Evolutionary conservation across 2,888 invertebrate species (phyloP), one percentile per base, ranked within the genome.

Genomic region (Drosophila melanosoma): DNA sequence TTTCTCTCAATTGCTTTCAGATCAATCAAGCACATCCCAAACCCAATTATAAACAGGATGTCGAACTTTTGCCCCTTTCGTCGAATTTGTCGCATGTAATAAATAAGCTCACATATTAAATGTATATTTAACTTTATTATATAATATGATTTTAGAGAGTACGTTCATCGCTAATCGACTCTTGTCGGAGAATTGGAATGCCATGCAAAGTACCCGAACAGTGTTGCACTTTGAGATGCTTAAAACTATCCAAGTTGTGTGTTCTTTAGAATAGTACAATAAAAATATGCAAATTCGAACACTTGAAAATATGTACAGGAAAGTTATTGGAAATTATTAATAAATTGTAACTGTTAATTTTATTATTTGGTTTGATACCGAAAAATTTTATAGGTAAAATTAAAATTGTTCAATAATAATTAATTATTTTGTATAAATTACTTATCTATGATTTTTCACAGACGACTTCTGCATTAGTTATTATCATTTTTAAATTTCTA

Each of bases 171-270:
- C 2, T 35, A 5, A 1, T 23, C 17, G 58, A 69, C 7, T 4
- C 35, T 17, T 59, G 68, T 20, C 20, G n/a, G 1, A 33, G 26
- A 6, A 15, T 69, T 53, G 53, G 40, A 1, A 40, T 29, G 20
- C 23, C 20, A 0, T 69, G 54, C 15, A 33, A 10, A 33, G 1
- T 67, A 2, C 23, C 54, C 35, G 54, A 69, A 17, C 12, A 67
- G 6, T 59, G 69, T 66, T 69, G 69, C 29, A 48, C 48, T 1
- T 23, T 59, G 10, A 29, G 38, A 33, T 69, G 67, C 20, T 48
- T 58, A 23, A 36, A 45, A 15, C 0, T 12, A 1, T 66, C 67
- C 0, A 53, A 38, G 29, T 38, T 66, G 15, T 66, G 58, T 58
- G 32, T 53, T 0, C 3, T 45, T 20, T 54, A 8, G 38, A 17